Percentiles rank a stretch among this genome's conserved stretches.
Conservation (phyloP, 64 coral and sea anemone species). For the Acropora tenuis region DNA sequence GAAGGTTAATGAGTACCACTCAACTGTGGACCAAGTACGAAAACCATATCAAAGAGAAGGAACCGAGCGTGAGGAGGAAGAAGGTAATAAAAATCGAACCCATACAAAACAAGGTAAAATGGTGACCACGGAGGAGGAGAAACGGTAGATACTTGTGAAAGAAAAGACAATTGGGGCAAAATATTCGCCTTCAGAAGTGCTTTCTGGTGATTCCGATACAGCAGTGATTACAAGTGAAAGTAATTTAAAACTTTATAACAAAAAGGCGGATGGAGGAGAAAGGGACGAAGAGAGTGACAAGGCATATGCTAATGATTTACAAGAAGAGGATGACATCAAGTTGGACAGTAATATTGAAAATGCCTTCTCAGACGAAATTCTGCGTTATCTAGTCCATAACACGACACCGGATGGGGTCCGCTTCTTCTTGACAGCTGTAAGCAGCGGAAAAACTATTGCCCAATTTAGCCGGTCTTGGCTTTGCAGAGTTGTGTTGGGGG, state of each 20-base stretch:
- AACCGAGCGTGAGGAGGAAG: background rate
- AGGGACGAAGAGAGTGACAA: background rate
- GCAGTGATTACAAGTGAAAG: background rate
- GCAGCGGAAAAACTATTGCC: background rate
- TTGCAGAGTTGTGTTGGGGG: background rate
- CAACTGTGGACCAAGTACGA: background rate
- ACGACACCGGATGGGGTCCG: conserved; percentile 6
- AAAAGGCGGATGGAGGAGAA: background rate
- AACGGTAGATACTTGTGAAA: background rate
- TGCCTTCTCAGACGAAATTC: background rate
- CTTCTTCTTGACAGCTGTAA: conserved; percentile 7
- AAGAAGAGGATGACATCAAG: background rate
- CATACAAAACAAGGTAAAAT: background rate
- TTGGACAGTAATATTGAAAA: background rate
- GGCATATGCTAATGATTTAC: background rate
- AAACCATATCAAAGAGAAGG: background rate
- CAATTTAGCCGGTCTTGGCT: background rate
- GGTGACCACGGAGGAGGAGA: background rate
- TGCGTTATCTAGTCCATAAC: background rate
- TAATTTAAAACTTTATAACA: background rate
- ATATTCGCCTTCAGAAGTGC: background rate
- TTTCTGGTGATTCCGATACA: background rate
- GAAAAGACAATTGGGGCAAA: conserved; percentile 4
- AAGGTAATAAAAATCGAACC: background rate
- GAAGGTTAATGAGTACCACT: background rate